Evolutionary conservation across 1,140 invertebrate genomes (phyloP).

Genomic region (Rhopalosiphum maidis): DNA sequence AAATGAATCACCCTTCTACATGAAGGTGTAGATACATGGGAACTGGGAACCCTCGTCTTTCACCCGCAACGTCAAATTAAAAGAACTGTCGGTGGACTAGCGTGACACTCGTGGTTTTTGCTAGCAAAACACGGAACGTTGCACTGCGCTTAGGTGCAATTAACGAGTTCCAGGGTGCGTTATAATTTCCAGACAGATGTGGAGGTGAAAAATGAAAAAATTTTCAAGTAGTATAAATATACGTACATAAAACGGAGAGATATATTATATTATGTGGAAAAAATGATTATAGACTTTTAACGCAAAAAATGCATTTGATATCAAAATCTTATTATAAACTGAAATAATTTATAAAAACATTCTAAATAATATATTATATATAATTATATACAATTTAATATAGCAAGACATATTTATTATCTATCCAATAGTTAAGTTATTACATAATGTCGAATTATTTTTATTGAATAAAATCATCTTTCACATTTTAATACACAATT

Average conservation of each 20-base stretch:
- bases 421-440: background rate
- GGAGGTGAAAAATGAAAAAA: background rate
- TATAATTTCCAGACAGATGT: slow-evolving; percentile 27
- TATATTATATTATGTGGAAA: background rate
- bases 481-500: background rate
- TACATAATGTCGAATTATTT: background rate
- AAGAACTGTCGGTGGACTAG: slow-evolving; percentile 11
- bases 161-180: slow-evolving; percentile 1
- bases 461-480: background rate
- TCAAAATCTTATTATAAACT: background rate
- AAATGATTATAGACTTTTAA: background rate
- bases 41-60: background rate
- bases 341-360: background rate
- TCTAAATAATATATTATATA: background rate
- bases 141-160: background rate
- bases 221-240: background rate
- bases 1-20: slow-evolving; percentile 31
- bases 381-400: background rate
- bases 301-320: background rate
- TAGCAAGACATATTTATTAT: background rate
- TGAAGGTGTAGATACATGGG: background rate
- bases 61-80: slow-evolving; percentile 43
- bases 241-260: background rate
- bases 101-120: slow-evolving; percentile 35
- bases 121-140: slow-evolving; percentile 18